Evolutionary conservation across 92 coral and sea anemone species (phyloP).

Genomic region (Porites evermanni): DNA sequence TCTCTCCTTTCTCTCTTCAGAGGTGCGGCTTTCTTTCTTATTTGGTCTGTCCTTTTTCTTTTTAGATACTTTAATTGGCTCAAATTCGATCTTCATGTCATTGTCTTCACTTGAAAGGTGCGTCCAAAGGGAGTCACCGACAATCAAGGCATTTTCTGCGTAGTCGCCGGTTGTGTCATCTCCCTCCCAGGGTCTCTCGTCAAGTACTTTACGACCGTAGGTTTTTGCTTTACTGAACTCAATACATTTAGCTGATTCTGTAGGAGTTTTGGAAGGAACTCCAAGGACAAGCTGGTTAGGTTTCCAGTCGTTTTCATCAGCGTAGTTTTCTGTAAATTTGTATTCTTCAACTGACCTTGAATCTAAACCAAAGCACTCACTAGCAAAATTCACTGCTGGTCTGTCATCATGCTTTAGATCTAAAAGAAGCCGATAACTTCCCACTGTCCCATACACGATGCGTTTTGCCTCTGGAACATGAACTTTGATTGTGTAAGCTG

Average conservation of each 20-base stretch:
- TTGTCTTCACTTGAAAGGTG: background rate
- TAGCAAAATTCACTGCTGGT: background rate
- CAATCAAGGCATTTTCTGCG: background rate
- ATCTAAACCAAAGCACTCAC: background rate
- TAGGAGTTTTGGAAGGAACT: background rate
- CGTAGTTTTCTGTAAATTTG: background rate
- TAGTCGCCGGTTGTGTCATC: background rate
- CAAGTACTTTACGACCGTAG: background rate
- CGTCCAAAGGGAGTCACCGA: background rate
- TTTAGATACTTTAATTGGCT: no score
- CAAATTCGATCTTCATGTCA: background rate
- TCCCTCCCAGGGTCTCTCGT: background rate
- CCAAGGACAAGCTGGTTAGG: background rate
- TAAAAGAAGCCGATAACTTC: background rate
- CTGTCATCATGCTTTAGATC: no score
- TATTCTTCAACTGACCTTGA: background rate
- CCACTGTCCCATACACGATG: background rate
- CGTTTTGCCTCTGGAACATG: conserved; percentile 32
- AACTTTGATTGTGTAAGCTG: background rate
- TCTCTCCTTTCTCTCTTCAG: no score
- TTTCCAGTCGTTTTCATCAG: conserved; percentile 7
- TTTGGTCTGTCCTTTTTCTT: no score
- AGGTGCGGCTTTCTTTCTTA: no score
- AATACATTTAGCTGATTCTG: background rate
- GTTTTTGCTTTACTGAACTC: background rate